These are phyloP conservation scores for Scalopus aquaticus DNA, from an alignment of 2,113 vertebrate species.

Conservation along the genomic window DNA sequence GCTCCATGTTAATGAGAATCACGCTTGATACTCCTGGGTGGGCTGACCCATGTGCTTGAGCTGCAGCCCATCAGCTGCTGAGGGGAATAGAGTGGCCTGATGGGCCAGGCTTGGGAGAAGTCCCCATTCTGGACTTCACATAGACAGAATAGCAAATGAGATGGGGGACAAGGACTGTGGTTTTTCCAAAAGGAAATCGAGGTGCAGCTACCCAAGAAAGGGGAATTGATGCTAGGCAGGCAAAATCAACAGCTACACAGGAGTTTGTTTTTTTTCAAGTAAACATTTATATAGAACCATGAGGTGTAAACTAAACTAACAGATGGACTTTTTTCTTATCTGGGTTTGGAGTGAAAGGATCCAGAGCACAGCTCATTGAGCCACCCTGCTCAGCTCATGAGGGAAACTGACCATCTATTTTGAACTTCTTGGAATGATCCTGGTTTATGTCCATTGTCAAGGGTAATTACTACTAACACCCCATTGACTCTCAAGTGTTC, in stretches of 20 bases:
- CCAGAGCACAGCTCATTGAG: background rate
- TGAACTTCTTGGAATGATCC: background rate
- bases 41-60: background rate
- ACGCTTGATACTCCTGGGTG: background rate
- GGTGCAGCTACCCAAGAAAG: background rate
- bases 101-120: background rate
- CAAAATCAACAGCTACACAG: background rate
- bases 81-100: background rate
- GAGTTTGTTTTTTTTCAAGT: background rate
- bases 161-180: background rate
- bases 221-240: background rate
- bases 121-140: background rate
- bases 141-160: background rate
- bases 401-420: background rate
- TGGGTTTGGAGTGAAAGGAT: background rate
- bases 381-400: background rate
- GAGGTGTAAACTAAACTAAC: background rate
- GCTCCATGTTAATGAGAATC: background rate
- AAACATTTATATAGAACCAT: background rate
- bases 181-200: background rate
- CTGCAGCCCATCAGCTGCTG: background rate
- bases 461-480: background rate
- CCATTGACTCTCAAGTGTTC: background rate
- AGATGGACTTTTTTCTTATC: background rate
- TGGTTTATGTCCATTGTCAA: background rate